These are phyloP conservation scores for Bubo bubo DNA, from an alignment of 2,113 vertebrate genomes.

Conservation along the genomic window DNA sequence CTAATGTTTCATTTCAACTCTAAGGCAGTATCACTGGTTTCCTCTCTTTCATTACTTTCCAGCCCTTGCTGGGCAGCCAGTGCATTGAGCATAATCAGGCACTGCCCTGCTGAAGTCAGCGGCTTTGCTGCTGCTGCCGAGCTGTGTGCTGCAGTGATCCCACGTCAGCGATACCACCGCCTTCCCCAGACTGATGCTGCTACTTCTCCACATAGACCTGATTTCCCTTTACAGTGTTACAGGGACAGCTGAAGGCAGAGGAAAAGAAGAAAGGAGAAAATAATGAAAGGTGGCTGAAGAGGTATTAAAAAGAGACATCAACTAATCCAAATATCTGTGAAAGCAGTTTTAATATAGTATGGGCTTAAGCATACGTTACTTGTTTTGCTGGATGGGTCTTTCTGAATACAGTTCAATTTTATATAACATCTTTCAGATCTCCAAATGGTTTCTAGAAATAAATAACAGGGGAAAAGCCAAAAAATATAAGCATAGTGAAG, in stretches of 20 bases:
- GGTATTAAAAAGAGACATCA: neutral
- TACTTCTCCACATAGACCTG: neutral
- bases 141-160: neutral
- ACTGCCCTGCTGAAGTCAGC: neutral
- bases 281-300: neutral
- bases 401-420: neutral
- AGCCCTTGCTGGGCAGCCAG: neutral
- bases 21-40: neutral
- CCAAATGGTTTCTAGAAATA: neutral
- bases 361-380: neutral
- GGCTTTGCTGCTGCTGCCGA: neutral
- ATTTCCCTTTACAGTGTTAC: neutral
- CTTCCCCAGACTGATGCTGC: neutral
- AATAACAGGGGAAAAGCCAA: neutral
- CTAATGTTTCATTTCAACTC: neutral
- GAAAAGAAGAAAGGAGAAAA: neutral
- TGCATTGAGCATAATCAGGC: neutral
- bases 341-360: neutral
- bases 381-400: neutral
- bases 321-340: neutral
- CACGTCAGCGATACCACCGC: neutral
- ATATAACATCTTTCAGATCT: neutral
- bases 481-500: neutral
- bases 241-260: neutral
- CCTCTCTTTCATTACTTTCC: neutral